A percentile compares a stretch with the other conserved stretches of the same genome.
These are phyloP conservation scores for Drosophila crucigera DNA, from an alignment of 2,888 invertebrate genomes.

Conservation along the genomic window DNA sequence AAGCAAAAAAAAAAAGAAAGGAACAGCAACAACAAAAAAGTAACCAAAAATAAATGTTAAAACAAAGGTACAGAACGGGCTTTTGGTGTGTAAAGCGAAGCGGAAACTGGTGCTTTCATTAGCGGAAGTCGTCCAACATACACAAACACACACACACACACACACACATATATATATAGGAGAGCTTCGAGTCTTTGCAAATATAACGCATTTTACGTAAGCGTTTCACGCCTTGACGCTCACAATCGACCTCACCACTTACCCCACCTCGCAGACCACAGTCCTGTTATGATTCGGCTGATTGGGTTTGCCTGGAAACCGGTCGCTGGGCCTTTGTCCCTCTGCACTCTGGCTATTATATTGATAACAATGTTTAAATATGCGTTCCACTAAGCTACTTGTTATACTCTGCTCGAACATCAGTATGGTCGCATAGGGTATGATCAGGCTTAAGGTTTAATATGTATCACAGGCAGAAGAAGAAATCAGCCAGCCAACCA, in stretches of 20 bases:
- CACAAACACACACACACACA: not conserved
- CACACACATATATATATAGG: not conserved
- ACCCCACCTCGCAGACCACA: not conserved
- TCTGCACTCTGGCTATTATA: constrained; percentile 36
- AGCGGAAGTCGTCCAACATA: constrained; percentile 38
- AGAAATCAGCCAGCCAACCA: not conserved
- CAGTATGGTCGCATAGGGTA: not conserved
- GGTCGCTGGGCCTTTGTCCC: not conserved
- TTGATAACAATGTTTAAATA: constrained; percentile 68
- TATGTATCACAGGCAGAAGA: not conserved
- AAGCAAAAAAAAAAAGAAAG: constrained; percentile 1
- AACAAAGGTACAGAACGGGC: constrained; percentile 15
- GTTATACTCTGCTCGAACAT: constrained; percentile 5
- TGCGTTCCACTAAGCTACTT: constrained; percentile 53
- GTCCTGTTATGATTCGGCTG: constrained; percentile 16
- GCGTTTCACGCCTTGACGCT: constrained; percentile 38
- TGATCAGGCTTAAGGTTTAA: not conserved
- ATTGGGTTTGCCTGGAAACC: constrained; percentile 27
- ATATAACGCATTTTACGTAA: constrained; percentile 30
- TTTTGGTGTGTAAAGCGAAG: constrained; percentile 29
- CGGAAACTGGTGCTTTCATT: constrained; percentile 65
- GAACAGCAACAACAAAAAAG: constrained; percentile 3
- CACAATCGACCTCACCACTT: not conserved
- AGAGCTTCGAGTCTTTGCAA: constrained; percentile 16
- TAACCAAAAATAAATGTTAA: constrained; percentile 9